Evolutionary conservation across 2,888 invertebrate genomes (phyloP).

Genomic region (Morpho helenor): DNA sequence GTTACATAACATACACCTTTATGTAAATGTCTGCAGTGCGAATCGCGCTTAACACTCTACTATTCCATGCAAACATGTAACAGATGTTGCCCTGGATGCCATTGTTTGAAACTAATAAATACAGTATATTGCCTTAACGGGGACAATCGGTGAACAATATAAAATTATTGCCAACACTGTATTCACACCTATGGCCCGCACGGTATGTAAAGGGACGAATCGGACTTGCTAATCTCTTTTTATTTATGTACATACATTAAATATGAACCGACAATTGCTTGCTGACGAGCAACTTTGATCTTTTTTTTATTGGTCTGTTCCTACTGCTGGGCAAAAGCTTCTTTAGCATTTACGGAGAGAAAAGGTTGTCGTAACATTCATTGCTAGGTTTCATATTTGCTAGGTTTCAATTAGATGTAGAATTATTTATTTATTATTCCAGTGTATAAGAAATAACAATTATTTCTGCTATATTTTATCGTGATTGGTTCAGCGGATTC

Average conservation of each 20-base stretch:
- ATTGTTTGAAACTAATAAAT: constrained; percentile 33
- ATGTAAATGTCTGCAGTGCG: constrained; percentile 3
- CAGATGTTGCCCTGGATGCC: constrained; percentile 20
- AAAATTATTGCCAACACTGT: constrained; percentile 31
- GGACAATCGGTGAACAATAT: constrained; percentile 29
- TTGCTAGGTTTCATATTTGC: too few species aligned
- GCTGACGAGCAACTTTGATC: too few species aligned
- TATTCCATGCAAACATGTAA: constrained; percentile 13
- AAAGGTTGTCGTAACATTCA: too few species aligned
- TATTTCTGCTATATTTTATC: too few species aligned
- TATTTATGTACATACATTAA: constrained; percentile 12
- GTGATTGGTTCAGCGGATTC: too few species aligned
- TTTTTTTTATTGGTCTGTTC: too few species aligned
- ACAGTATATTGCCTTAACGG: constrained; percentile 27
- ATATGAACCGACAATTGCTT: too few species aligned
- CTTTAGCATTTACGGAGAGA: too few species aligned
- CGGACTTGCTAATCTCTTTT: constrained; percentile 14
- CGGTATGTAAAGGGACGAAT: constrained; percentile 13
- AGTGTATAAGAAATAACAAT: too few species aligned
- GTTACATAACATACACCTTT: not conserved
- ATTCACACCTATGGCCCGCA: constrained; percentile 23
- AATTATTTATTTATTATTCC: too few species aligned
- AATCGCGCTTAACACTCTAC: constrained; percentile 4
- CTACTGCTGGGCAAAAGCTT: too few species aligned
- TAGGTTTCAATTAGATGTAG: too few species aligned